These are phyloP conservation scores for Ctenoplectra terminalis DNA, from an alignment of 1,140 invertebrate species.

Conservation along the genomic window DNA sequence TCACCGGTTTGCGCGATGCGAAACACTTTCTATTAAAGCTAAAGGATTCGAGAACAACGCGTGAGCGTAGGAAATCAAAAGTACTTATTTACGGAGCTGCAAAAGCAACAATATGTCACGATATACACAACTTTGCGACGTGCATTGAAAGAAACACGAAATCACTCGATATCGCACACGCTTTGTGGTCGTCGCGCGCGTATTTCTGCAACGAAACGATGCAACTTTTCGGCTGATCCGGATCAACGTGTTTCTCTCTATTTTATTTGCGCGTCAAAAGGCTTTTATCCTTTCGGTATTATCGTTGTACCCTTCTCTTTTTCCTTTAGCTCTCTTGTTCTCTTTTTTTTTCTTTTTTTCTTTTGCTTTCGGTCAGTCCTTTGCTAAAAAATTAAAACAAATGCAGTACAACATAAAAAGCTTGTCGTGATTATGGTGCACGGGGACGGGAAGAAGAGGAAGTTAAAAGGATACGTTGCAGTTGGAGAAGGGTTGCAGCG, in stretches of 20 bases:
- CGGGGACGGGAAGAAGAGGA: neutral
- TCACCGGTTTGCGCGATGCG: slow-evolving; percentile 6
- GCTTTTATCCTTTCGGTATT: neutral
- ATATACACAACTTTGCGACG: neutral
- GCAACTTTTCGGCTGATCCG: neutral
- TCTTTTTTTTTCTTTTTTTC: too few relatives aligned
- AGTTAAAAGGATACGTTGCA: too few relatives aligned
- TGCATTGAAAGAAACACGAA: slow-evolving; percentile 1
- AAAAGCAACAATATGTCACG: slow-evolving; percentile 6
- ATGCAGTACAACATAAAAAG: neutral
- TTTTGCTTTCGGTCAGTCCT: neutral
- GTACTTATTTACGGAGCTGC: neutral
- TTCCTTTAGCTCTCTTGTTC: too few relatives aligned
- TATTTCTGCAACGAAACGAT: slow-evolving; percentile 1
- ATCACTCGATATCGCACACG: slow-evolving; percentile 16
- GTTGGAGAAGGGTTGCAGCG: neutral
- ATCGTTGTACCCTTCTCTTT: neutral
- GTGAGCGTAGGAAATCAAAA: too few relatives aligned
- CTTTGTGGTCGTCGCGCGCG: neutral
- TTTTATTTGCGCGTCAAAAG: neutral
- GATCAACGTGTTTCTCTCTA: neutral
- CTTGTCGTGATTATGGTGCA: neutral
- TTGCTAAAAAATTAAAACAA: slow-evolving; percentile 11
- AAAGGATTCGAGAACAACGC: slow-evolving; percentile 9
- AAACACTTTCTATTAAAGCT: slow-evolving; percentile 19